Evolutionary conservation across 2,888 invertebrate species (phyloP).

Genomic region (Halictus quadricinctus): DNA sequence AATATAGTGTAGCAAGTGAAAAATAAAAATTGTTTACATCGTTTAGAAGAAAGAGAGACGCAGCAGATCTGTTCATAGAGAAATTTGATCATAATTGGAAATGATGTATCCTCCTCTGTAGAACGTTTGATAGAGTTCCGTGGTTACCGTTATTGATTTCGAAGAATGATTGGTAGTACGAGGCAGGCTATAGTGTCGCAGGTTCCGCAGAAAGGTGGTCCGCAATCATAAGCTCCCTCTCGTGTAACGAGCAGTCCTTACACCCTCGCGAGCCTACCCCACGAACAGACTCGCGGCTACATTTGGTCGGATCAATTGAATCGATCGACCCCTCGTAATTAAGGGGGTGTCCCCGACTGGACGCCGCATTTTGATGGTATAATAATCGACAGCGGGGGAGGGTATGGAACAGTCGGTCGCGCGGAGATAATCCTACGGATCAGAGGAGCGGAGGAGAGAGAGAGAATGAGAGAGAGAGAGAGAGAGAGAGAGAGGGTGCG

Average conservation of each 20-base stretch:
- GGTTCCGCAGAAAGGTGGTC: background rate
- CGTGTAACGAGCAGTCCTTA: slow-evolving; percentile 13
- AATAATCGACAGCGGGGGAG: slow-evolving; percentile 61
- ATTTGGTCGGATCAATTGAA: slow-evolving; percentile 64
- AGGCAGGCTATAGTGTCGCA: background rate
- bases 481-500: slow-evolving; percentile 48
- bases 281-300: slow-evolving; percentile 40
- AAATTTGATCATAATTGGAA: background rate
- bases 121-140: background rate
- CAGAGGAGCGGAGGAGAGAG: slow-evolving; percentile 66
- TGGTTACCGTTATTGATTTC: background rate
- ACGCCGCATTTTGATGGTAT: slow-evolving; percentile 68
- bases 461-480: background rate
- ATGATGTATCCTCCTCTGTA: background rate
- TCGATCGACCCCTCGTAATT: slow-evolving; percentile 68
- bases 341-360: slow-evolving; percentile 59
- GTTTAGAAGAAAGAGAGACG: no score
- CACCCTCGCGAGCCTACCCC: slow-evolving; percentile 2
- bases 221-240: slow-evolving; percentile 7
- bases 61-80: no score
- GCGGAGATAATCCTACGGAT: slow-evolving; percentile 77
- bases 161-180: background rate
- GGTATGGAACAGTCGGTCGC: slow-evolving; percentile 47
- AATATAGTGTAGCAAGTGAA: no score
- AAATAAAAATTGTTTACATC: no score